Base-by-base conservation (phyloP, 2,113 vertebrate species). In the Thymallus thymallus region DNA sequence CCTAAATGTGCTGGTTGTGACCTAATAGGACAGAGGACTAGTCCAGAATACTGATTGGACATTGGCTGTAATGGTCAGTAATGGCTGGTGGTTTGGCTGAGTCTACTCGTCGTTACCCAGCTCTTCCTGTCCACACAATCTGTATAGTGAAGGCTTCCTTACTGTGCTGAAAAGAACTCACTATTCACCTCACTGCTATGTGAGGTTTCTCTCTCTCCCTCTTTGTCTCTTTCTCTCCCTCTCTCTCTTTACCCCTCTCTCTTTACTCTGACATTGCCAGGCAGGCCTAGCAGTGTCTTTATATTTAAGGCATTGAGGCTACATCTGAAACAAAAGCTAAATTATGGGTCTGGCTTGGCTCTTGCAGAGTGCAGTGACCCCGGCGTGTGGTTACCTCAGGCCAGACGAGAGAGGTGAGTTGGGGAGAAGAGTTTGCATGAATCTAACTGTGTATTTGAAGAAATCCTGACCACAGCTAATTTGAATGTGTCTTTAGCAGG, bases 241-340 rank as follows among this genome's bases (percentile, higher is more conserved):
- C 56, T 29, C 30, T n/a, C 14, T 35, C 55, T 35, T 41, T 41
- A 7, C 10, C 35, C 35, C 70, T 61, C 70, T 80, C 73, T 65
- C 69, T 85, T 65, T 75, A 68, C 64, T 63, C 76, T 91, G 88
- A 91, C 87, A 87, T 91, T 91, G 88, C 87, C 89, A 91, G 79
- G 81, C 86, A 82, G 82, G 84, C 78, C 62, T 46, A 66, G 75
- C 86, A 80, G 79, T 74, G 83, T 89, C 89, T 91, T 41, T 12
- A 90, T 91, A 91, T 92, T 91, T 90, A 87, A 93, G 87, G 87
- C 86, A 90, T 83, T 92, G 89, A 91, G 90, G 91, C 90, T 87
- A 89, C 85, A 87, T 88, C 87, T 91, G 88, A 93, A 94, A 94
- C 92, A 93, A 94, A 94, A 92, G 92, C 90, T 91, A 91, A 94